Evolutionary conservation across 1,140 invertebrate species (phyloP).

Genomic region (Drosophila asahinai): DNA sequence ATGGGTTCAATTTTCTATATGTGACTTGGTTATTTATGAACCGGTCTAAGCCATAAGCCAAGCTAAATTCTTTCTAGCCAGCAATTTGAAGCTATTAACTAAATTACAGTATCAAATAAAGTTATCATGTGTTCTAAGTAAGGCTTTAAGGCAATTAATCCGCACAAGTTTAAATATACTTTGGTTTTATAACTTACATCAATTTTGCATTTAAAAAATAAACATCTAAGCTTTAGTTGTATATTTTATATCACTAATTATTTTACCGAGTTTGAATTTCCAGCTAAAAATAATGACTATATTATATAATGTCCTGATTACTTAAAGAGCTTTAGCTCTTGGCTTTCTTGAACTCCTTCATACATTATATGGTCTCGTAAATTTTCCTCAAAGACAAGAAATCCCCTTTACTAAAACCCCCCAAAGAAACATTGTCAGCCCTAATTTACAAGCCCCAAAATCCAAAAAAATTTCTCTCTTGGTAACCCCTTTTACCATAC

Average conservation of each 20-base stretch:
- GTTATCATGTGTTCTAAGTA: neutral
- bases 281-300: neutral
- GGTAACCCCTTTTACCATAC: conserved; percentile 28
- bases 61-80: neutral
- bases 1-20: conserved; percentile 7
- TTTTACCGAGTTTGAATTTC: neutral
- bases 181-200: neutral
- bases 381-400: neutral
- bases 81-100: conserved; percentile 21
- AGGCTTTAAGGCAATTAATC: neutral
- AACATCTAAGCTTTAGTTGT: neutral
- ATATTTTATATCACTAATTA: neutral
- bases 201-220: neutral
- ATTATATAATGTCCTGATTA: neutral
- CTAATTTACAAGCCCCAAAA: conserved; percentile 29
- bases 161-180: neutral
- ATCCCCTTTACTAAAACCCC: neutral
- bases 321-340: neutral
- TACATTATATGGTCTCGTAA: conserved; percentile 1
- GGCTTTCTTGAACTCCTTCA: no score
- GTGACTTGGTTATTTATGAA: conserved; percentile 58
- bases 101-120: conserved; percentile 10
- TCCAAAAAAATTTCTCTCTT: conserved; percentile 1
- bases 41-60: conserved; percentile 35
- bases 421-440: neutral